A percentile compares a stretch with the other conserved stretches of the same genome.
These are phyloP conservation scores for Gymnocheta viridis DNA, from an alignment of 2,888 invertebrate genomes.

Conservation along the genomic window DNA sequence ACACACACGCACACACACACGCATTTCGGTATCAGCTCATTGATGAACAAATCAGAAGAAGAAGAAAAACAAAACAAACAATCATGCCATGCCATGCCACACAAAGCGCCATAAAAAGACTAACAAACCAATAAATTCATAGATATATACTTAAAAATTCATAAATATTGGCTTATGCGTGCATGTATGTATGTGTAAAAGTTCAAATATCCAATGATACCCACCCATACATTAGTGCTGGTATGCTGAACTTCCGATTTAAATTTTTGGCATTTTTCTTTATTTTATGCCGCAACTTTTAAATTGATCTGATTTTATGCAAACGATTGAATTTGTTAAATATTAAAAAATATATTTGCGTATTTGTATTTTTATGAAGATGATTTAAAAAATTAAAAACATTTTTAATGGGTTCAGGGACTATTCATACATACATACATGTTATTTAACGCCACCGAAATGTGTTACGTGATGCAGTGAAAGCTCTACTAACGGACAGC, in stretches of 20 bases:
- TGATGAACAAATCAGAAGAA: neutral
- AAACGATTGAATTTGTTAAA: slow-evolving; percentile 27
- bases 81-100: too few relatives aligned
- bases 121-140: neutral
- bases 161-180: neutral
- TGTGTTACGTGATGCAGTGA: too few relatives aligned
- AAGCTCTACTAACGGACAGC: too few relatives aligned
- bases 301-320: slow-evolving; percentile 27
- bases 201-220: neutral
- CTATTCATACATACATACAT: too few relatives aligned
- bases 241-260: slow-evolving; percentile 16
- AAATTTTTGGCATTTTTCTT: neutral
- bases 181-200: neutral
- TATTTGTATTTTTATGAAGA: too few relatives aligned
- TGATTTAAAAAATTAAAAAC: too few relatives aligned
- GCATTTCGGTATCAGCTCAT: slow-evolving; percentile 44
- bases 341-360: neutral
- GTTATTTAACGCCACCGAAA: too few relatives aligned
- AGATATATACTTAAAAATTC: neutral
- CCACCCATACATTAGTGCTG: neutral
- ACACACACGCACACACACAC: slow-evolving; percentile 50
- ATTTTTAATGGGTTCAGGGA: too few relatives aligned
- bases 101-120: slow-evolving; percentile 46
- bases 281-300: slow-evolving; percentile 11
- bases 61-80: slow-evolving; percentile 35